Evolutionary conservation across 2,888 invertebrate species (phyloP), one percentile per base, ranked within the genome.

Genomic region (Lydus trimaculatus): DNA sequence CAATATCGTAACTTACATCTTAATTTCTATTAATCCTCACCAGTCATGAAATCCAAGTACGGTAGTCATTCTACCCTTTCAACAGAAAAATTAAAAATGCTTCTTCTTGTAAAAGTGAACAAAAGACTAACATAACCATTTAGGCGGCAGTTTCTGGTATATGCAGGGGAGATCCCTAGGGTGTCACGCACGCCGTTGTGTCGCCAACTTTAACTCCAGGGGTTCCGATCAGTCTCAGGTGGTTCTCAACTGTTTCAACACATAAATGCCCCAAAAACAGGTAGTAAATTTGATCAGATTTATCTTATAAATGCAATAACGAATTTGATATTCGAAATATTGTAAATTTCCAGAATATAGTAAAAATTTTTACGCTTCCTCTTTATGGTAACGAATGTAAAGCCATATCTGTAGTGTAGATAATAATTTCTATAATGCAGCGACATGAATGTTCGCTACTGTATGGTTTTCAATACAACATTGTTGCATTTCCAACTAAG

Each of bases 111-210:
- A 69, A 63, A 68, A 67, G n/a, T 66, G 69, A 75, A 78, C 76
- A 78, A 78, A 74, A 74, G 73, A 73, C 69, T 69, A 72, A 74
- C 77, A 76, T 78, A 76, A 76, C 75, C 74, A 73, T 77, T 76
- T 75, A 75, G 74, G 73, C 67, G 73, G 73, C 73, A 73, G 63
- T 72, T 72, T 65, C 64, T 60, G 52, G 59, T 61, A 66, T 61
- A 66, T 64, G 64, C 66, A 63, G 70, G 68, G 73, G 72, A 72
- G 73, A 67, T 70, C 70, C 72, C 64, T 67, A 71, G 72, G 72
- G 73, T 72, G 71, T 63, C 73, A 70, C 68, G 73, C 73, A 73
- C 74, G 73, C 72, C 73, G 70, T 72, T 72, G 72, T 76, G 75
- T 76, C 75, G 75, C 74, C 75, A 73, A 74, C 73, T 74, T 72